phyloP scores from a whole-genome alignment of 2,888 invertebrate species.

The Tenthredo notha region DNA sequence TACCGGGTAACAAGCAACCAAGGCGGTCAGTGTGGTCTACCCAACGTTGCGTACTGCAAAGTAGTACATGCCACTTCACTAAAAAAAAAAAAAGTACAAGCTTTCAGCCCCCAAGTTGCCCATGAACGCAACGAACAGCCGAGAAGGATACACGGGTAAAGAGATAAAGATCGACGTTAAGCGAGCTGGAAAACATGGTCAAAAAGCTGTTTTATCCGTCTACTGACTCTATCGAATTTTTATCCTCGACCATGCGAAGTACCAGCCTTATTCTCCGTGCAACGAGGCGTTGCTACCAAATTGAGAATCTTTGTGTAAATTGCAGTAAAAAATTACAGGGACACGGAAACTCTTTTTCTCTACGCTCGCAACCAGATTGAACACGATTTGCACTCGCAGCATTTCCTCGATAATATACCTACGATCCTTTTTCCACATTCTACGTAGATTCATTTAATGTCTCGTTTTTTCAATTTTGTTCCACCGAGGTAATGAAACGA shows the following conservation, averaged over 20 bases:
- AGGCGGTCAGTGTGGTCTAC: constrained; percentile 61
- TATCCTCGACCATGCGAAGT: constrained; percentile 2
- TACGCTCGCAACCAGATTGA: constrained; percentile 24
- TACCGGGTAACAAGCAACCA: constrained; percentile 60
- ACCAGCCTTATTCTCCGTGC: not conserved
- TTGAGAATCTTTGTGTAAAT: constrained; percentile 27
- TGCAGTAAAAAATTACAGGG: constrained; percentile 32
- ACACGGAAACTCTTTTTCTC: not conserved
- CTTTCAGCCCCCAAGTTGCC: constrained; percentile 42
- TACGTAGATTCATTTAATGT: not conserved
- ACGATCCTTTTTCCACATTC: not conserved
- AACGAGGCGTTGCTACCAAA: constrained; percentile 21
- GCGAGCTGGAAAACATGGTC: constrained; percentile 41
- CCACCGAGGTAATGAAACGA: not conserved
- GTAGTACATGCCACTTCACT: constrained; percentile 55
- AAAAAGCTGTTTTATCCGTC: constrained; percentile 29
- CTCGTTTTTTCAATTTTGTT: not conserved
- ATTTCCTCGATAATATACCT: constrained; percentile 13
- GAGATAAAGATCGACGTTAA: constrained; percentile 42
- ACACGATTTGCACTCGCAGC: constrained; percentile 12
- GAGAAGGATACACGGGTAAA: constrained; percentile 19
- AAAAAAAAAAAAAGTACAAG: constrained; percentile 17
- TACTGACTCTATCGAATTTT: constrained; percentile 33
- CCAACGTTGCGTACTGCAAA: constrained; percentile 57
- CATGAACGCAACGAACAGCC: constrained; percentile 16